phyloP scores from a whole-genome alignment of 2,797 vertebrate genomes.

The Oceanodroma leucorhoa region DNA sequence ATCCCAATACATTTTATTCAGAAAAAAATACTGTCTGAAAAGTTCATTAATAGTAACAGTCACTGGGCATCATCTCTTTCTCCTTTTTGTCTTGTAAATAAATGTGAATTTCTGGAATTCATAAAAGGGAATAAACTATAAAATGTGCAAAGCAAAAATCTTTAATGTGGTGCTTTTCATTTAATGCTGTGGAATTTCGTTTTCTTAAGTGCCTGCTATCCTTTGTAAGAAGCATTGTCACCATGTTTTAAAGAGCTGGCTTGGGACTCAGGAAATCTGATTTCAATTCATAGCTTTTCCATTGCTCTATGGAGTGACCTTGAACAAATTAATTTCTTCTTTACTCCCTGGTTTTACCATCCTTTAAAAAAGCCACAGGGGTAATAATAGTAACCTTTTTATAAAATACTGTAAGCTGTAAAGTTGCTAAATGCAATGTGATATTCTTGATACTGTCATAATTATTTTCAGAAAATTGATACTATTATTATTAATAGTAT shows the following conservation, averaged over 20 bases:
- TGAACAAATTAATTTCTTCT: slow-evolving; percentile 21
- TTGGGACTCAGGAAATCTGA: background rate
- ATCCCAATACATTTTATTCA: background rate
- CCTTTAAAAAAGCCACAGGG: background rate
- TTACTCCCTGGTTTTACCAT: background rate
- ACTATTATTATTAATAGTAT: background rate
- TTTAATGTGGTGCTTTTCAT: background rate
- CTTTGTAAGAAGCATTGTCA: background rate
- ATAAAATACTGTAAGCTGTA: background rate
- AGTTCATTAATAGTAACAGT: background rate
- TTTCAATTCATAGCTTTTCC: slow-evolving; percentile 15
- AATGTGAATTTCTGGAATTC: background rate
- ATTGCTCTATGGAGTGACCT: background rate
- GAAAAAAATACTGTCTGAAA: background rate
- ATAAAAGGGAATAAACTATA: background rate
- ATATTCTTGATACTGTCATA: background rate
- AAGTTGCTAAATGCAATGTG: background rate
- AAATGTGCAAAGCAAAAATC: background rate
- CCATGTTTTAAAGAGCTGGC: background rate
- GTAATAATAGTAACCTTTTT: background rate
- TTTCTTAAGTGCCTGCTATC: background rate
- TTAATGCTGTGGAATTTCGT: background rate
- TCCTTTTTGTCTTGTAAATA: background rate
- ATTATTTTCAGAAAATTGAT: background rate
- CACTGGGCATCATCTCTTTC: background rate